A percentile compares a stretch with the other conserved stretches of the same genome.
phyloP scores from a whole-genome alignment of 37 sponge, comb jelly and placozoan genomes.

The Dysidea cf. avara region DNA sequence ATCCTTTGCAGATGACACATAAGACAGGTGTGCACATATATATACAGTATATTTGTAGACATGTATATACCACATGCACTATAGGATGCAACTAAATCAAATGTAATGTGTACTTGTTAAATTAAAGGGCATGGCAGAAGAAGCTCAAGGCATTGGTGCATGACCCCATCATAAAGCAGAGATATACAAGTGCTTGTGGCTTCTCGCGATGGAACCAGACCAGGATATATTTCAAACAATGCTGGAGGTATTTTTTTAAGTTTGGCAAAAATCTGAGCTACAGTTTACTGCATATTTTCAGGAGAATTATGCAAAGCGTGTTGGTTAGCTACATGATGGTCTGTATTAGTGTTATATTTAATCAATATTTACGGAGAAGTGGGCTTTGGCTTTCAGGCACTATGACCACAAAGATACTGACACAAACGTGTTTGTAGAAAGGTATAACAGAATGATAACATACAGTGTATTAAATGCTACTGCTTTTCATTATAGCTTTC shows the following conservation, averaged over 20 bases:
- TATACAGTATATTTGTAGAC: too few species aligned
- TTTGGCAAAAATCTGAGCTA: too few species aligned
- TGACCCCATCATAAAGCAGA: background rate
- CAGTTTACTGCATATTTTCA: too few species aligned
- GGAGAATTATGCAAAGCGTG: too few species aligned
- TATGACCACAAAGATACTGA: constrained; percentile 11
- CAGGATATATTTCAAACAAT: too few species aligned
- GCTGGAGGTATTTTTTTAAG: too few species aligned
- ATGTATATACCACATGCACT: background rate
- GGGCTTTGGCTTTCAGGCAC: constrained; percentile 16
- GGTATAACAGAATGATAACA: background rate
- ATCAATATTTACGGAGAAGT: constrained; percentile 6
- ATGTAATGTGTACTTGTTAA: background rate
- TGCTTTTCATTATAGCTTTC: constrained; percentile 11
- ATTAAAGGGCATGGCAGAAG: background rate
- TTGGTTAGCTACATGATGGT: too few species aligned
- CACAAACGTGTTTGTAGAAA: constrained; percentile 31
- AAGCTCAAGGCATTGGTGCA: background rate
- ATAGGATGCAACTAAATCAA: background rate
- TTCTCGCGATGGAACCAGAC: too few species aligned
- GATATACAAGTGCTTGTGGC: background rate
- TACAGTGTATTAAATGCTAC: too few species aligned
- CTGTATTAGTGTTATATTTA: too few species aligned
- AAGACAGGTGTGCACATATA: too few species aligned
- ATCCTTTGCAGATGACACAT: too few species aligned